Evolutionary conservation across 2,888 invertebrate species (phyloP), one percentile per base, ranked within the genome.

Genomic region (Holacanthella duospinosa): DNA sequence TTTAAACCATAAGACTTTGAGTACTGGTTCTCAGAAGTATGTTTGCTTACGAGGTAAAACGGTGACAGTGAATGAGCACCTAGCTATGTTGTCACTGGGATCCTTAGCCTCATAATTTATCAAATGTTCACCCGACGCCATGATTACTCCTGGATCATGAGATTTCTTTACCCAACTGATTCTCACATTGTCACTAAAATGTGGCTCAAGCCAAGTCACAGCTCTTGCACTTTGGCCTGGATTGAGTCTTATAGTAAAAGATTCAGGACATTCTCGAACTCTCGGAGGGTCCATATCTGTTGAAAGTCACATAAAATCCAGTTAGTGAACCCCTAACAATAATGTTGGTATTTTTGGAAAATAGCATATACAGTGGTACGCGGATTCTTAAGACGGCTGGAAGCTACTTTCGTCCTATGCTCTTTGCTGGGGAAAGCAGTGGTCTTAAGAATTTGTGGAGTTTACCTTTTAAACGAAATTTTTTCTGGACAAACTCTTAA

Each of bases 101-200:
- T 81, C 81, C 68, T 74, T 76, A 9, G 79, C 80, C 65, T 79
- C 78, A 74, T 80, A 81, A 66, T 78, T 78, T 63, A 80, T 75
- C 68, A 78, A 77, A 74, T 80, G 80, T 16, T 77, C 78, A 6
- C 80, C 80, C 55, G 77, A 66, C 29, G 77, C 76, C 68, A 81
- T 78, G 54, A 74, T 74, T 27, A 75, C 76, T 21, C 79, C 80
- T 2, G 80, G 78, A 65, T 75, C 78, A 78, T 80, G 77, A 24
- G 75, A 72, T 59, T 68, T 69, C 54, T 71, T 69, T 43, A 73
- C 57, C 1, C 65, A 58, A 1, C 64, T 63, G 43, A 81, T 78
- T 66, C 77, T 77, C 43, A 81, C 78, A 67, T 81, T 81, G 73
- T 81, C 81, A 44, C 75, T 76, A 71, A 80, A 80, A 57, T 75